A percentile compares a stretch with the other conserved stretches of the same genome.
phyloP scores from a whole-genome alignment of 2,113 vertebrate species.

The Pampusana beccarii region DNA sequence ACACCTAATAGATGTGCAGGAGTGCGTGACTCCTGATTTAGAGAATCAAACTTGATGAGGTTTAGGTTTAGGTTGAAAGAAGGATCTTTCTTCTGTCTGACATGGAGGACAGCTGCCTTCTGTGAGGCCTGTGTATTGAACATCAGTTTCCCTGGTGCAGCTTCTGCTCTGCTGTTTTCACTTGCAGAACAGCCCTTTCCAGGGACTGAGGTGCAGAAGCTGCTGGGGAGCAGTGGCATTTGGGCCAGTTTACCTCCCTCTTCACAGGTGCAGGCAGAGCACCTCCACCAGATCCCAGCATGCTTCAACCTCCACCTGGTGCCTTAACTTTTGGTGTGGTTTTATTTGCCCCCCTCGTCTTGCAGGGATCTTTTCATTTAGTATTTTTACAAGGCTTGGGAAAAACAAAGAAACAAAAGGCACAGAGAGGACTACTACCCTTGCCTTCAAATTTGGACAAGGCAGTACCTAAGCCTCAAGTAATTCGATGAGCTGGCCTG shows the following conservation, averaged over 20 bases:
- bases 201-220: neutral
- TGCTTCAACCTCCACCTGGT: neutral
- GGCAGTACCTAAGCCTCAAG: neutral
- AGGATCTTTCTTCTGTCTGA: neutral
- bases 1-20: neutral
- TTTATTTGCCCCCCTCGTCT: neutral
- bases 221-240: neutral
- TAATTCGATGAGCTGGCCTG: neutral
- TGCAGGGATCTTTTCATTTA: neutral
- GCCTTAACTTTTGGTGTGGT: neutral
- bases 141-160: neutral
- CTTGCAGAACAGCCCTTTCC: neutral
- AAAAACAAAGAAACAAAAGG: neutral
- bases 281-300: neutral
- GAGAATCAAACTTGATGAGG: neutral
- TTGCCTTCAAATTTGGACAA: neutral
- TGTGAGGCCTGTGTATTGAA: neutral
- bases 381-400: neutral
- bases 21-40: neutral
- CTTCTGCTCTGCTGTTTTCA: neutral
- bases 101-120: neutral
- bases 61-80: neutral
- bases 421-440: neutral
- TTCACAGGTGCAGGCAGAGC: neutral
- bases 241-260: neutral